Conservation (phyloP, 2,888 invertebrate species). For the Xanthostigma xanthostigma region DNA sequence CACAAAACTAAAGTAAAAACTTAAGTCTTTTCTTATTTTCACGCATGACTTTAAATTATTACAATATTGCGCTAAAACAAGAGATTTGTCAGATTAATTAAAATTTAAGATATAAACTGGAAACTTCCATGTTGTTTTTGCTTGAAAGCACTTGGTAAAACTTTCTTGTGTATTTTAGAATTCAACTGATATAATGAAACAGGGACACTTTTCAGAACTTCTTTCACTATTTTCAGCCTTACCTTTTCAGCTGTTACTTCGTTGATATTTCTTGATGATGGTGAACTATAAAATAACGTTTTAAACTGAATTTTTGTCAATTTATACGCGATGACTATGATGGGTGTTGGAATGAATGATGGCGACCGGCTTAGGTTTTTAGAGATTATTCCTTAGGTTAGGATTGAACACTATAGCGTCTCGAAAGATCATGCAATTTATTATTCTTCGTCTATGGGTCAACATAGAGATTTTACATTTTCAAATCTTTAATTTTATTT, state of each 20-base stretch:
- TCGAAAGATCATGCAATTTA: too few relatives aligned
- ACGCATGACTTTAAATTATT: too few relatives aligned
- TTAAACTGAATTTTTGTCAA: background rate
- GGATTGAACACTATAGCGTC: too few relatives aligned
- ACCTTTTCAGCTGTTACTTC: constrained; percentile 4
- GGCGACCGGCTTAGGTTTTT: constrained; percentile 6
- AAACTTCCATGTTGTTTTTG: background rate
- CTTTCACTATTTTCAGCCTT: constrained; percentile 5
- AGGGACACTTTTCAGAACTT: constrained; percentile 1
- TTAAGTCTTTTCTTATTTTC: too few relatives aligned
- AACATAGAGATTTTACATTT: too few relatives aligned
- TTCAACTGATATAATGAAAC: background rate
- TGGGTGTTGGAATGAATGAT: constrained; percentile 3
- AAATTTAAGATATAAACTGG: background rate
- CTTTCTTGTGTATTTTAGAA: background rate
- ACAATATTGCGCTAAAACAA: background rate
- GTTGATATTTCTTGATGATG: constrained; percentile 1
- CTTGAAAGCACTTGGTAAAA: background rate
- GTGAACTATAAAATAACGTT: background rate
- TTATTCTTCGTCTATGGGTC: too few relatives aligned
- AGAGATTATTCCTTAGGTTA: too few relatives aligned
- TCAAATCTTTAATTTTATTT: too few relatives aligned
- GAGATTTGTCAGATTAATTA: background rate
- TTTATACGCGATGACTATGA: background rate
- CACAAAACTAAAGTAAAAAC: background rate